Evolutionary conservation across 2,113 vertebrate genomes (phyloP), one percentile per base, ranked within the genome.

Genomic region (Pollimyrus isidori): DNA sequence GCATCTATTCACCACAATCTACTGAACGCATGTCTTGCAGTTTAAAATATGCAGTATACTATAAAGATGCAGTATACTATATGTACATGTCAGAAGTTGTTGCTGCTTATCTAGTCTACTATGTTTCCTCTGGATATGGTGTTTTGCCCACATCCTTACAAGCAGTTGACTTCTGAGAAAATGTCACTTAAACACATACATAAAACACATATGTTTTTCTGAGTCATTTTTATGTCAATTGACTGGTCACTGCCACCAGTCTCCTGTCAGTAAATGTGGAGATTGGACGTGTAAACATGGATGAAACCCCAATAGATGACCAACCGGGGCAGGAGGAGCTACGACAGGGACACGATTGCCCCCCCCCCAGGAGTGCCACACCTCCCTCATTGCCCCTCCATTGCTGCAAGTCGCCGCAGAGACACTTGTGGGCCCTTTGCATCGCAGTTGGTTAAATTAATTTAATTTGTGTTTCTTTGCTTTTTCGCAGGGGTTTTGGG

Each of bases 401-500:
- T 56, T 45, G 39, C 80, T 7, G 80, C 45, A n/a, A 45, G 39
- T 46, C 9, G 2, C 21, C 45, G 3, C 9, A 23, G 82, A 45
- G 10, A n/a, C 7, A 9, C 82, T 84, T 1, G 45, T 21, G 5
- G 39, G 45, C 7, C 21, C 45, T n/a, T 45, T 23, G 42, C 10
- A 7, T 5, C 82, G 3, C 39, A 7, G 7, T 23, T 17, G 7
- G 7, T 48, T 84, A n/a, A n/a, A 48, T 84, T 84, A 48, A 46
- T 88, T 84, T 84, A 48, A 46, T 88, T 83, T 86, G 50, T 88
- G 87, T 65, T 86, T 89, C 91, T 89, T 26, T 92, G 65, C 93
- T 93, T 89, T 45, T 93, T 89, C 90, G 90, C 94, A 96, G 96
- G 96, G 96, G 96, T 11, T 96, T 96, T 91, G 96, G 96, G 92